A percentile compares a stretch with the other conserved stretches of the same genome.
These are phyloP conservation scores for Cottoperca gobio DNA, from an alignment of 2,797 vertebrate species.

Conservation along the genomic window DNA sequence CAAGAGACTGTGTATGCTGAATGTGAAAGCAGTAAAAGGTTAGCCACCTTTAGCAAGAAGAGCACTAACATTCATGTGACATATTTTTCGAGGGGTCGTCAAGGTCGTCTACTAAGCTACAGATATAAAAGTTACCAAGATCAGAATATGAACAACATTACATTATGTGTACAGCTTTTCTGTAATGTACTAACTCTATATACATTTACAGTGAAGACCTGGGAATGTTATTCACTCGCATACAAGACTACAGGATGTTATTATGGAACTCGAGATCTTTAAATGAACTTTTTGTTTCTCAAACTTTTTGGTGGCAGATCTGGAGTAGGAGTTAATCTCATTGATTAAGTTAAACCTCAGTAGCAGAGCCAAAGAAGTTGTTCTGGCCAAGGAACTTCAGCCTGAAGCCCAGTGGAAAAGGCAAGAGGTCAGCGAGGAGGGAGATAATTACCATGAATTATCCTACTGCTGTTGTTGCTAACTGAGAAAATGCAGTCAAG, in stretches of 20 bases:
- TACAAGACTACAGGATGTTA: background rate
- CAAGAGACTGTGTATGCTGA: background rate
- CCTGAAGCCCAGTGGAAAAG: constrained; percentile 14
- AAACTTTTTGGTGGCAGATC: background rate
- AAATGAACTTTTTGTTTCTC: constrained; percentile 2
- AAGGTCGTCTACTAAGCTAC: constrained; percentile 48
- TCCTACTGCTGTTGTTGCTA: constrained; percentile 8
- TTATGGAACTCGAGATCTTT: background rate
- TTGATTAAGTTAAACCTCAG: constrained; percentile 22
- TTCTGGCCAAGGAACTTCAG: constrained; percentile 20
- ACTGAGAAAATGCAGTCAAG: background rate
- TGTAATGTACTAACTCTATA: background rate
- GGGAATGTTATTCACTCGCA: background rate
- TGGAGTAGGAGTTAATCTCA: constrained; percentile 23
- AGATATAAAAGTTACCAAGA: constrained; percentile 52
- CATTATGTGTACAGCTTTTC: no score
- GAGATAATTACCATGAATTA: constrained; percentile 3
- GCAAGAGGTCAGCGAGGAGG: background rate
- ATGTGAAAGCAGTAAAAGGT: background rate
- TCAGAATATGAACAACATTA: constrained; percentile 12
- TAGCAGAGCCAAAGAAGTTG: constrained; percentile 17
- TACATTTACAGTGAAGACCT: background rate
- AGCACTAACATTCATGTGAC: constrained; percentile 32
- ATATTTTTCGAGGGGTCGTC: constrained; percentile 58
- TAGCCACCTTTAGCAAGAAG: constrained; percentile 13